Evolutionary conservation across 2,888 invertebrate genomes (phyloP).

Genomic region (Sepioteuthis lessoniana): DNA sequence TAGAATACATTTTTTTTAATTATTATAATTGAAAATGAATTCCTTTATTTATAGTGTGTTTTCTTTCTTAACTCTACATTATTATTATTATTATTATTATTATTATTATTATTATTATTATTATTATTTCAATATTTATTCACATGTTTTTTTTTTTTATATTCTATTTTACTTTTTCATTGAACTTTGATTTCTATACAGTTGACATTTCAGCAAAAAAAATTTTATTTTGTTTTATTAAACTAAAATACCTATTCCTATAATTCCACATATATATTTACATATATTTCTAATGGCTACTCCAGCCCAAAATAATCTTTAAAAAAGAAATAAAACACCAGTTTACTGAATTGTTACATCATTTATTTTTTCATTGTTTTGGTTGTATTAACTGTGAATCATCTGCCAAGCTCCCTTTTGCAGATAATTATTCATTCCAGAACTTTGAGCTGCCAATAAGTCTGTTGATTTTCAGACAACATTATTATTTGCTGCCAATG

Average conservation of each 20-base stretch:
- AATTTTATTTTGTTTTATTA: background rate
- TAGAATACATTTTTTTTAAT: background rate
- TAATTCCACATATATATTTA: background rate
- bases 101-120: no score
- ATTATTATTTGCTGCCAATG: background rate
- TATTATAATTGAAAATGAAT: background rate
- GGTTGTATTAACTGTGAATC: background rate
- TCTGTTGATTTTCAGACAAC: background rate
- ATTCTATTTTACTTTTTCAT: constrained; percentile 6
- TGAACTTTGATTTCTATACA: background rate
- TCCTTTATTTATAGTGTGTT: constrained; percentile 1
- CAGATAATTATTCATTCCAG: background rate
- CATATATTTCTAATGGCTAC: background rate
- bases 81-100: no score
- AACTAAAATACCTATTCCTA: constrained; percentile 16
- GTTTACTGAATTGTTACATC: background rate
- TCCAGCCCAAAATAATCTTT: background rate
- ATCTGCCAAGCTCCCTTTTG: background rate
- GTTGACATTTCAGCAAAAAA: constrained; percentile 4
- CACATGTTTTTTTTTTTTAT: background rate
- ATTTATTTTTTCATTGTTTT: background rate
- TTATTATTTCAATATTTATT: background rate
- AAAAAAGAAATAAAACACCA: background rate
- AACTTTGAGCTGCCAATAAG: background rate
- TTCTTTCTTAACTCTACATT: background rate